Evolutionary conservation across 2,113 vertebrate genomes (phyloP), one percentile per base, ranked within the genome.

Genomic region (Gobius niger): DNA sequence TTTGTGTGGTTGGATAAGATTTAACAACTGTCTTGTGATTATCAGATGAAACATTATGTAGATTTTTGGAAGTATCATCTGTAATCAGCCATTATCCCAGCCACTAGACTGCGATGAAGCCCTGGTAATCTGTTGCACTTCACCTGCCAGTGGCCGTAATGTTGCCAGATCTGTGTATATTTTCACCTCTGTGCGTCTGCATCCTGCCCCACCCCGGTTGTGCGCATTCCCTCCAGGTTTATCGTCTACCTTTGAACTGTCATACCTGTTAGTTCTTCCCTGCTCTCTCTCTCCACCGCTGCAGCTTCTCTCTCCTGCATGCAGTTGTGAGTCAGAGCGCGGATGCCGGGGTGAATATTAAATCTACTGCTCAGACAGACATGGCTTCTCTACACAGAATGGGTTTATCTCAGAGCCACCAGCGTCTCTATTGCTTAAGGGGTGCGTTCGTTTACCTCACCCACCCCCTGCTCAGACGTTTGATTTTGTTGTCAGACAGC

Each of bases 401-500:
- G 71, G 72, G 77, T 88, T 87, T 82, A 84, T 81, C 79, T 80
- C 59, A 0, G 69, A 75, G 81, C 76, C 76, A 34, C 77, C 76
- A 53, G 62, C 88, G 24, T 80, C 78, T 81, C 82, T 7, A 5
- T 10, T 59, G 77, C 84, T 63, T 57, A 62, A 53, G 4, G 69
- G 81, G 77, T 77, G 75, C 81, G 15, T 84, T 83, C 57, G 72
- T 75, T 78, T 71, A 72, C 75, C 82, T 85, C 85, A 65, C 77
- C 73, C 2, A 24, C 68, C 40, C 72, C 65, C 74, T 65, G 65
- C 11, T 46, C 72, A 66, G 78, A 68, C 57, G 7, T 84, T 85
- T 82, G 60, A 89, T 90, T 83, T 73, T 77, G 82, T 85, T 87
- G 83, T 83, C 78, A 34, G 84, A 80, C 85, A 86, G 83, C 85